These are phyloP conservation scores for Lasioglossum oenotherae DNA, from an alignment of 2,888 invertebrate species.

Conservation along the genomic window DNA sequence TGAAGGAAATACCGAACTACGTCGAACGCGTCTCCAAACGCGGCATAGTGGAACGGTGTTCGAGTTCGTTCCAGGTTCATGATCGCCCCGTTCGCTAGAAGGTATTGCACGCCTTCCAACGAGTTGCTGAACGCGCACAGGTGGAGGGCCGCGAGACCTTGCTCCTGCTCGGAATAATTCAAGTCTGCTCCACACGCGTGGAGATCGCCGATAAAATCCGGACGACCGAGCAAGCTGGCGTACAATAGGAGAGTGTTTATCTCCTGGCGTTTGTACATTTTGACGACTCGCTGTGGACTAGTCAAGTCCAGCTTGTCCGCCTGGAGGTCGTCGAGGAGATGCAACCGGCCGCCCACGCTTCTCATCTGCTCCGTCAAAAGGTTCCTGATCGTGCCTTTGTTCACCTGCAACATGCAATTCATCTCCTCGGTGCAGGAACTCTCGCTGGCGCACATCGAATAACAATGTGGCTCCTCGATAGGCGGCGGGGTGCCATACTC, in stretches of 20 bases:
- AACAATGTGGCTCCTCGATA: constrained; percentile 87
- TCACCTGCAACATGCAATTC: constrained; percentile 82
- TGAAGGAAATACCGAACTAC: constrained; percentile 92
- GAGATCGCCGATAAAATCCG: constrained; percentile 88
- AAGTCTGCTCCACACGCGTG: constrained; percentile 89
- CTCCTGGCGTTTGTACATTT: constrained; percentile 88
- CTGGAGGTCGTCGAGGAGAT: constrained; percentile 91
- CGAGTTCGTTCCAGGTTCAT: constrained; percentile 90
- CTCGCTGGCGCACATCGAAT: constrained; percentile 92
- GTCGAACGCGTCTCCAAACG: constrained; percentile 93
- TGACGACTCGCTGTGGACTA: constrained; percentile 85
- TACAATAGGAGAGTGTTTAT: constrained; percentile 90
- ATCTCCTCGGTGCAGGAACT: constrained; percentile 88
- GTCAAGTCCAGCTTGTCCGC: constrained; percentile 88
- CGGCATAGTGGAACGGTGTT: constrained; percentile 95
- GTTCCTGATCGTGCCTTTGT: constrained; percentile 89
- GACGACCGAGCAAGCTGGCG: constrained; percentile 90
- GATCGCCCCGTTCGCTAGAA: constrained; percentile 89
- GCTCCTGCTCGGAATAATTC: constrained; percentile 89
- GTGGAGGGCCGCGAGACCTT: constrained; percentile 91
- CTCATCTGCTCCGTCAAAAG: constrained; percentile 91
- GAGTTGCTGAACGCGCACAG: constrained; percentile 93
- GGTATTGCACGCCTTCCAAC: constrained; percentile 88
- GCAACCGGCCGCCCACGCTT: constrained; percentile 88
- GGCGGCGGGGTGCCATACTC: constrained; percentile 93